phyloP scores from a whole-genome alignment of 2,113 vertebrate genomes.

The Herpailurus yagouaroundi region DNA sequence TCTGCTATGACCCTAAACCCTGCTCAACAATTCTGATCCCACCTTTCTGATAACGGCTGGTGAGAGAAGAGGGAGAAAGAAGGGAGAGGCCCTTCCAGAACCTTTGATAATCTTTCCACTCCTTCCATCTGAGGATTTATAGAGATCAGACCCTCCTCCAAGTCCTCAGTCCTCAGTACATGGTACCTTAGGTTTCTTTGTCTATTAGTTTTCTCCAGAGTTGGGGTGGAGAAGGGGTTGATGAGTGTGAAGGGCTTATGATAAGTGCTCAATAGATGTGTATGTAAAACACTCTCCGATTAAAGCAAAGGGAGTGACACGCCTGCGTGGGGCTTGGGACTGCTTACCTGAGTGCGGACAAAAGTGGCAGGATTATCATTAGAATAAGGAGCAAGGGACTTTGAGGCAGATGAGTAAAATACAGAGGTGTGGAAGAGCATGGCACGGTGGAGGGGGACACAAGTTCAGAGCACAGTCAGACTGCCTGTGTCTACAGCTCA shows the following conservation, averaged over 20 bases:
- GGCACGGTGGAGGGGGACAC: neutral
- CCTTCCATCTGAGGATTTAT: neutral
- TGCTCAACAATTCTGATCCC: neutral
- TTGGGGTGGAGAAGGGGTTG: neutral
- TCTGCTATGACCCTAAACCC: neutral
- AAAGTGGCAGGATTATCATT: neutral
- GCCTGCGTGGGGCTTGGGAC: neutral
- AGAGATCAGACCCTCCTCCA: neutral
- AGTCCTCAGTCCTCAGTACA: neutral
- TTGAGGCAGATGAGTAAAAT: neutral
- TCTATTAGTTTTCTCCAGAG: neutral
- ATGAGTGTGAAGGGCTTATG: neutral
- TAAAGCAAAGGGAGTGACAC: neutral
- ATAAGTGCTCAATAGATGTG: neutral
- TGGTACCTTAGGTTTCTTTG: neutral
- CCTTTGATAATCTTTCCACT: neutral
- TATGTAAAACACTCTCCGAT: neutral
- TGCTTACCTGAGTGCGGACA: neutral
- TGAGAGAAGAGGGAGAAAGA: neutral
- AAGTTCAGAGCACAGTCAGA: neutral
- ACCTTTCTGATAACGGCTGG: neutral
- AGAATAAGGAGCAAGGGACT: neutral
- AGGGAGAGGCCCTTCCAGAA: accelerated
- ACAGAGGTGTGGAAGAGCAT: neutral
- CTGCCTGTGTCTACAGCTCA: neutral